Evolutionary conservation across 2,113 vertebrate genomes (phyloP).

Genomic region (Xerus inauris): DNA sequence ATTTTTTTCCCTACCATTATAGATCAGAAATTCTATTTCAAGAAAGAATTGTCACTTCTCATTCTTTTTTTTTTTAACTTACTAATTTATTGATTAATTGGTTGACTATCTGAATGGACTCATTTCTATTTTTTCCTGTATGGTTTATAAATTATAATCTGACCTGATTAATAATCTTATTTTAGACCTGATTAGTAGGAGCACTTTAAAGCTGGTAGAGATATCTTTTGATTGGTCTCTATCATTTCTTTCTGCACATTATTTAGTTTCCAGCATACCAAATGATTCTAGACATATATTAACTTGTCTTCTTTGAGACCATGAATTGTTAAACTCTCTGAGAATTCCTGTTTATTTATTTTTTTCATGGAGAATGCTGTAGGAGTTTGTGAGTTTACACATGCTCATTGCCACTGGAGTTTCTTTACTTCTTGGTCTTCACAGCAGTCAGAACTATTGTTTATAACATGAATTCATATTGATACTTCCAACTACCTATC

Average conservation of each 20-base stretch:
- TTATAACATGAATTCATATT: background rate
- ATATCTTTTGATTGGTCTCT: background rate
- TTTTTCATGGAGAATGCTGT: background rate
- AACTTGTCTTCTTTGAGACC: background rate
- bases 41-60: background rate
- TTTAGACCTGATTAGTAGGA: rapidly evolving
- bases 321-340: background rate
- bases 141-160: background rate
- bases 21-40: background rate
- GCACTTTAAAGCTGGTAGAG: background rate
- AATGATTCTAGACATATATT: background rate
- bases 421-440: background rate
- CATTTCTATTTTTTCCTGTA: background rate
- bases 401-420: background rate
- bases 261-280: background rate
- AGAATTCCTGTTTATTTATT: background rate
- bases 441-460: background rate
- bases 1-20: background rate
- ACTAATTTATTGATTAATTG: background rate
- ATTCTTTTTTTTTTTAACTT: background rate
- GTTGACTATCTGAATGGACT: background rate
- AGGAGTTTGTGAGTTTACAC: background rate
- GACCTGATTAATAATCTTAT: background rate
- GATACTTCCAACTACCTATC: background rate
- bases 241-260: background rate